Percentiles rank a stretch among this genome's conserved stretches.
These are phyloP conservation scores for Anomalospiza imberbis DNA, from an alignment of 2,797 vertebrate genomes.

Conservation along the genomic window DNA sequence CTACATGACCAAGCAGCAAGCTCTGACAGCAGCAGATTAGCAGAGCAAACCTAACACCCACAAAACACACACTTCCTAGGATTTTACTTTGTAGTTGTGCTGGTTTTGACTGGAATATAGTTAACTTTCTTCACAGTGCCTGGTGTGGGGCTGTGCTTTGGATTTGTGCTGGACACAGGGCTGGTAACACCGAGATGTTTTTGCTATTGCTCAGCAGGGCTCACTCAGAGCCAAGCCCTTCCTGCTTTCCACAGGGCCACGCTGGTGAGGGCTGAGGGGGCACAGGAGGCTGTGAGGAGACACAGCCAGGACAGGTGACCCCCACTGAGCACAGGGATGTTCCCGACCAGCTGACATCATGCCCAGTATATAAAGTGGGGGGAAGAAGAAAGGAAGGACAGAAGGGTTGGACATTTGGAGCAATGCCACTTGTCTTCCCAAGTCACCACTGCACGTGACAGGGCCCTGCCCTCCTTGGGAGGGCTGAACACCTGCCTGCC, in stretches of 20 bases:
- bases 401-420: background rate
- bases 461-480: background rate
- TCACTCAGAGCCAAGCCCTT: background rate
- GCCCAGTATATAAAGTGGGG: too few species aligned
- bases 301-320: too few species aligned
- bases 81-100: background rate
- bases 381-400: too few species aligned
- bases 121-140: background rate
- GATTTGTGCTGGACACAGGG: background rate
- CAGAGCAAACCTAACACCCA: background rate
- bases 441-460: accelerated
- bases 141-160: background rate
- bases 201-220: background rate
- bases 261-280: too few species aligned
- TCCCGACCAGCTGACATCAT: too few species aligned
- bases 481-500: background rate
- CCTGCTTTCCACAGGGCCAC: background rate
- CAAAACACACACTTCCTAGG: background rate
- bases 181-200: background rate
- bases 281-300: too few species aligned
- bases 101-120: background rate
- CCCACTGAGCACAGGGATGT: too few species aligned
- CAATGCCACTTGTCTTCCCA: background rate
- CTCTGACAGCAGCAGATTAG: background rate
- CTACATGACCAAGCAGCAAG: background rate